Percentiles rank a stretch among this genome's conserved stretches.
Evolutionary conservation across 2,888 invertebrate species (phyloP).

Genomic region (Gerris lacustris): DNA sequence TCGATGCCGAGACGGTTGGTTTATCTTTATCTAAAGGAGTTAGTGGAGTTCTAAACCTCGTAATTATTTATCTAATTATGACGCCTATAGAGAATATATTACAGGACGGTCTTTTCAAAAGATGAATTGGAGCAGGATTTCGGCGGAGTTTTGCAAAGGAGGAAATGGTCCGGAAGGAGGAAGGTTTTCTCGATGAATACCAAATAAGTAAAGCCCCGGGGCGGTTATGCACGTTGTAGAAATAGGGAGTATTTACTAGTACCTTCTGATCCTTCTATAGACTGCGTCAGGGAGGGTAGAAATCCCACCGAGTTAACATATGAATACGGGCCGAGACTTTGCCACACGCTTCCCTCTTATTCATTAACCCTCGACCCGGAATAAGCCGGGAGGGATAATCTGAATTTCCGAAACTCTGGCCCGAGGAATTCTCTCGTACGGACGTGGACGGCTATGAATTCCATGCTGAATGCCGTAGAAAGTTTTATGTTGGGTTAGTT

Average conservation of each 20-base stretch:
- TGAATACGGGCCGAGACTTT: not conserved
- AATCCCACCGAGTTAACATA: not conserved
- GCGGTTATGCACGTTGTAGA: too few species aligned
- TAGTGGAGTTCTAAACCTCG: not conserved
- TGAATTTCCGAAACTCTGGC: not conserved
- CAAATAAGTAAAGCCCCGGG: not conserved
- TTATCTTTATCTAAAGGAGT: too few species aligned
- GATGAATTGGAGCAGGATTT: not conserved
- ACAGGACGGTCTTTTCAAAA: not conserved
- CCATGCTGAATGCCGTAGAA: not conserved
- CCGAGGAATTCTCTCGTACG: too few species aligned
- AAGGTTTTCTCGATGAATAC: not conserved
- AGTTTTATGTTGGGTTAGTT: not conserved
- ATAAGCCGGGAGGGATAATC: not conserved
- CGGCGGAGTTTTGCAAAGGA: not conserved
- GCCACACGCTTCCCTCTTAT: not conserved
- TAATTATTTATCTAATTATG: conserved; percentile 5
- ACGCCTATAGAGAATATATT: not conserved
- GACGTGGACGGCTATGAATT: not conserved
- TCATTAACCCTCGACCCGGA: not conserved
- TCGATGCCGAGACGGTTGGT: too few species aligned
- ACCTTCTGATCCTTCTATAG: not conserved
- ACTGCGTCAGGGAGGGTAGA: not conserved
- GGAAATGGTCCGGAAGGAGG: not conserved
- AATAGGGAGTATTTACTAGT: not conserved